phyloP scores from a whole-genome alignment of 2,888 invertebrate species.

The Drosophila tanythrix region DNA sequence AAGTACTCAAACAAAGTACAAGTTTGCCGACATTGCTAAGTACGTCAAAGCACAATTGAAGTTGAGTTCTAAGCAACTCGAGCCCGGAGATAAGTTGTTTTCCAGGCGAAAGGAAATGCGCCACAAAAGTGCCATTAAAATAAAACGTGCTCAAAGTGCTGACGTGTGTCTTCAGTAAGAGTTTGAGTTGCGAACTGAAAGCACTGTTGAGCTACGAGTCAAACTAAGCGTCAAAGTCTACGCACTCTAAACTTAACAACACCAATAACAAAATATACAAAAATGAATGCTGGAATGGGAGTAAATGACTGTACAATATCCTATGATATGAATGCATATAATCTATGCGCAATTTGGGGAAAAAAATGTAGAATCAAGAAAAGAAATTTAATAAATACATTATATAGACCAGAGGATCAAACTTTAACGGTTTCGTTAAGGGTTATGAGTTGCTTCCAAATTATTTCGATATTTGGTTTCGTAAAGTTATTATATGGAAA shows the following conservation, averaged over 20 bases:
- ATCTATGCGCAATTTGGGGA: neutral
- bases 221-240: conserved; percentile 29
- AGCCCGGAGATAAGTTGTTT: conserved; percentile 14
- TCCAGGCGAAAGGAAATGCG: conserved; percentile 54
- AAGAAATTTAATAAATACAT: neutral
- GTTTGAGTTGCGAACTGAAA: neutral
- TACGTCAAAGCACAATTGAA: conserved; percentile 11
- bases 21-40: conserved; percentile 11
- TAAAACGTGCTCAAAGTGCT: conserved; percentile 74
- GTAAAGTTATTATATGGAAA: neutral
- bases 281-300: neutral
- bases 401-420: neutral
- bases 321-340: conserved; percentile 7
- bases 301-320: neutral
- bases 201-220: conserved; percentile 11
- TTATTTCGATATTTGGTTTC: neutral
- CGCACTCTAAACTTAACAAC: conserved; percentile 57
- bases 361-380: neutral
- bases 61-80: conserved; percentile 13
- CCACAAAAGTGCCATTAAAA: conserved; percentile 74
- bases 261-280: neutral
- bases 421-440: neutral
- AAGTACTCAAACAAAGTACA: conserved; percentile 4
- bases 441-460: neutral
- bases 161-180: conserved; percentile 36